Percentiles rank a stretch among this genome's conserved stretches.
These are phyloP conservation scores for Diaprepes abbreviatus DNA, from an alignment of 2,888 invertebrate species.

Conservation along the genomic window DNA sequence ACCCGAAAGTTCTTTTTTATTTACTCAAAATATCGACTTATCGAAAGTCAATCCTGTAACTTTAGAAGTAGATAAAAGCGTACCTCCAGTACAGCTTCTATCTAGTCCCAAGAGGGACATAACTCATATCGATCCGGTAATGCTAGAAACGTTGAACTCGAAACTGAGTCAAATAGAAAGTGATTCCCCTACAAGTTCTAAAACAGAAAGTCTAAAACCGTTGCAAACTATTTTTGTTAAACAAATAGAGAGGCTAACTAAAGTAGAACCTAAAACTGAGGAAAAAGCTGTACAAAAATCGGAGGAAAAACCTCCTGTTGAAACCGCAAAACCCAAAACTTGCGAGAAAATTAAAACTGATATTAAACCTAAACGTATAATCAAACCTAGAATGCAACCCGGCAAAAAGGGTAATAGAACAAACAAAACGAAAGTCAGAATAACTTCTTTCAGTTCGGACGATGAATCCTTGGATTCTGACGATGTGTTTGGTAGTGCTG, in stretches of 20 bases:
- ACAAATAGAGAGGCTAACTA: conserved; percentile 54
- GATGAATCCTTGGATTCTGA: conserved; percentile 84
- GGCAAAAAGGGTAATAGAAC: conserved; percentile 74
- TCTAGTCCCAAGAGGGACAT: conserved; percentile 81
- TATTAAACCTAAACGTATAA: conserved; percentile 74
- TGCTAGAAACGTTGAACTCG: conserved; percentile 77
- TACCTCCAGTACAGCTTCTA: conserved; percentile 73
- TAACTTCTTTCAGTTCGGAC: conserved; percentile 83
- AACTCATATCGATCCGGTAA: conserved; percentile 77
- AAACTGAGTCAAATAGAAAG: conserved; percentile 84
- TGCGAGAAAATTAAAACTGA: conserved; percentile 73
- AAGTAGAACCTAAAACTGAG: conserved; percentile 55
- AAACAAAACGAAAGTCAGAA: conserved; percentile 77
- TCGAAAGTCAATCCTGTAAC: conserved; percentile 82
- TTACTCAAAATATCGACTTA: conserved; percentile 82
- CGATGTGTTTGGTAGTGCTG: conserved; percentile 82
- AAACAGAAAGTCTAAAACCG: conserved; percentile 76
- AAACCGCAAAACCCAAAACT: conserved; percentile 63
- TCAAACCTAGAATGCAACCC: conserved; percentile 75
- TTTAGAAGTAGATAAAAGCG: conserved; percentile 77
- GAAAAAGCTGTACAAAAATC: conserved; percentile 54
- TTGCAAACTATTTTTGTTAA: conserved; percentile 57
- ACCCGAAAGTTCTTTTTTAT: conserved; percentile 73
- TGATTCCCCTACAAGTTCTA: conserved; percentile 81
- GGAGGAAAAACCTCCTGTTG: conserved; percentile 35